Percentiles rank a stretch among this genome's conserved stretches.
Evolutionary conservation across 2,888 invertebrate species (phyloP).

Genomic region (Amiota minor): DNA sequence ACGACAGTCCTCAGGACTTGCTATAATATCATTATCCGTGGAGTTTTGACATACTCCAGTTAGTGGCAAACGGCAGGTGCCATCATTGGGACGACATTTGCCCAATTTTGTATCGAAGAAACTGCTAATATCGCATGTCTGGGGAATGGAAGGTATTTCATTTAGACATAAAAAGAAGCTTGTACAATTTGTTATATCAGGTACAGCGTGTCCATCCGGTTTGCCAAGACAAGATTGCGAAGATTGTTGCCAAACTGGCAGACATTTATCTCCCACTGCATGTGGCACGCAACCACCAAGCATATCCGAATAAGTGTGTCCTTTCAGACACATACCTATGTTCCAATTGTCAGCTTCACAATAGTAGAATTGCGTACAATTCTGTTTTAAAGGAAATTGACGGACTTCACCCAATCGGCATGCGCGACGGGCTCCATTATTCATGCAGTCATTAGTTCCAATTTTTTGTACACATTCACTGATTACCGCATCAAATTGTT

Average conservation of each 20-base stretch:
- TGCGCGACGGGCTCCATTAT: slow-evolving; percentile 56
- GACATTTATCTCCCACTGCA: slow-evolving; percentile 42
- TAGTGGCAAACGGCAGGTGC: slow-evolving; percentile 50
- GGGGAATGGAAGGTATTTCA: slow-evolving; percentile 33
- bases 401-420: slow-evolving; percentile 53
- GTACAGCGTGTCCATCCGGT: slow-evolving; percentile 52
- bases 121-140: slow-evolving; percentile 54
- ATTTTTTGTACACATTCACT: slow-evolving; percentile 46
- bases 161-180: slow-evolving; percentile 58
- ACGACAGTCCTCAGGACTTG: slow-evolving; percentile 59
- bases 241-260: slow-evolving; percentile 27
- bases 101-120: slow-evolving; percentile 55
- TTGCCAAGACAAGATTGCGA: slow-evolving; percentile 45
- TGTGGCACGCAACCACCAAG: slow-evolving; percentile 49
- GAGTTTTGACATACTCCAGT: slow-evolving; percentile 46
- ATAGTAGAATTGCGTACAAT: slow-evolving; percentile 60
- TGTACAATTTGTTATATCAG: slow-evolving; percentile 58
- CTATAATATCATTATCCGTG: slow-evolving; percentile 46
- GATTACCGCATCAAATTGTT: slow-evolving; percentile 48
- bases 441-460: slow-evolving; percentile 54
- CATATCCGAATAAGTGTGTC: slow-evolving; percentile 50
- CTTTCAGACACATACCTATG: slow-evolving; percentile 58
- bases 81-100: slow-evolving; percentile 64
- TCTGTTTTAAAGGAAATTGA: slow-evolving; percentile 39
- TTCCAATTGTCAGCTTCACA: slow-evolving; percentile 61